Evolutionary conservation across 2,888 invertebrate genomes (phyloP), one percentile per base, ranked within the genome.

Genomic region (Drosophila macrospina): DNA sequence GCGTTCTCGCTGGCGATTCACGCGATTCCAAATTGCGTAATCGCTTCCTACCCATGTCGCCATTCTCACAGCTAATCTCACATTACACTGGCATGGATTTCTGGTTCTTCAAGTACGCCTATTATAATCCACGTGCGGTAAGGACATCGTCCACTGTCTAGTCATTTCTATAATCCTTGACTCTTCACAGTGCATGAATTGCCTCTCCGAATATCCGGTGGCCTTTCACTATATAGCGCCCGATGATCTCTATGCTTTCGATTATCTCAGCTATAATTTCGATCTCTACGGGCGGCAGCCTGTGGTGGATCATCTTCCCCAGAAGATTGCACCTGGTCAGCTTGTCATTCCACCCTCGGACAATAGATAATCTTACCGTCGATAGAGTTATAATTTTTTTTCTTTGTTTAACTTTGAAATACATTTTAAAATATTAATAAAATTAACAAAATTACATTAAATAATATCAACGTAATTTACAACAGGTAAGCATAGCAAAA

Each of bases 41-140:
- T 2, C 94, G 98, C 30, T 99, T 99, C 93, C 97, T 98, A 91
- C 98, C 98, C 0, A 97, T 99, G 92, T 94, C 96, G 2, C 98
- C 98, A 0, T 96, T 96, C 77, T 96, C 96, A 89, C 97, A 98
- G 90, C 93, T 99, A n/a, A 96, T 98, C 81, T 98, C 98, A 0
- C 96, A 95, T 61, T 95, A 96, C 79, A 94, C 96, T 50, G 94
- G 94, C 68, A 94, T 95, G 82, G 94, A 93, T 45, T 97, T 96
- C 90, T 99, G 99, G 88, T 63, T 98, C 91, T 98, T 97, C 96
- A 94, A 95, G 82, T 98, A 98, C 91, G 97, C 97, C 79, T 98
- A 95, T 92, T 98, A 98, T 89, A 95, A 97, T 16, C 94, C 95
- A 41, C 95, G 96, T 91, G 96, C 97, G 55, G 89, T 89, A 28